Evolutionary conservation across 2,797 vertebrate species (phyloP).

Genomic region (Columba guinea): DNA sequence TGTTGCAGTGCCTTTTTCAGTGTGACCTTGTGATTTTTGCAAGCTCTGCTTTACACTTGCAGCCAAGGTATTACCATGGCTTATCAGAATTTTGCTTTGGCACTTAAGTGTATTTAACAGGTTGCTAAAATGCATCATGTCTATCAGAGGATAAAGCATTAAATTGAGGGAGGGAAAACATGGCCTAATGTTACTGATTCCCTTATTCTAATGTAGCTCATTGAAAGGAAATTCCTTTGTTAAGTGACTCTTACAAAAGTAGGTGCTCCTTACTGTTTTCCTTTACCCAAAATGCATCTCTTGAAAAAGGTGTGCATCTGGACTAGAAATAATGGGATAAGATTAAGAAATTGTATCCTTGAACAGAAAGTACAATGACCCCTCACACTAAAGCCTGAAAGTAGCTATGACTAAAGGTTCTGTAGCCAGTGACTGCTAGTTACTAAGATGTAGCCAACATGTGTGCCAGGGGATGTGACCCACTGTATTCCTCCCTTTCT

Average conservation of each 20-base stretch:
- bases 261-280: neutral
- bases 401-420: neutral
- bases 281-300: neutral
- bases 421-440: neutral
- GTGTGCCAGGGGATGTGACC: neutral
- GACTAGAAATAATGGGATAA: neutral
- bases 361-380: neutral
- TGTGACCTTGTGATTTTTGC: neutral
- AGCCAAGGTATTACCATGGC: neutral
- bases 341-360: neutral
- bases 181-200: neutral
- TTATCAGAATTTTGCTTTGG: neutral
- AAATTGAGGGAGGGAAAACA: neutral
- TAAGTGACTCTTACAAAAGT: neutral
- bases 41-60: neutral
- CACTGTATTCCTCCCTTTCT: neutral
- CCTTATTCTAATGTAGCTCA: neutral
- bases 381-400: neutral
- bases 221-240: neutral
- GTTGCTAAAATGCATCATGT: neutral
- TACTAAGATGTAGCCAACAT: neutral
- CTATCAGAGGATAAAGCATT: neutral
- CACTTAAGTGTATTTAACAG: neutral
- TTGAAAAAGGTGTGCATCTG: neutral
- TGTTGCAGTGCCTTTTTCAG: neutral